phyloP scores from a whole-genome alignment of 2,113 vertebrate genomes.

The Lipophrys pholis region DNA sequence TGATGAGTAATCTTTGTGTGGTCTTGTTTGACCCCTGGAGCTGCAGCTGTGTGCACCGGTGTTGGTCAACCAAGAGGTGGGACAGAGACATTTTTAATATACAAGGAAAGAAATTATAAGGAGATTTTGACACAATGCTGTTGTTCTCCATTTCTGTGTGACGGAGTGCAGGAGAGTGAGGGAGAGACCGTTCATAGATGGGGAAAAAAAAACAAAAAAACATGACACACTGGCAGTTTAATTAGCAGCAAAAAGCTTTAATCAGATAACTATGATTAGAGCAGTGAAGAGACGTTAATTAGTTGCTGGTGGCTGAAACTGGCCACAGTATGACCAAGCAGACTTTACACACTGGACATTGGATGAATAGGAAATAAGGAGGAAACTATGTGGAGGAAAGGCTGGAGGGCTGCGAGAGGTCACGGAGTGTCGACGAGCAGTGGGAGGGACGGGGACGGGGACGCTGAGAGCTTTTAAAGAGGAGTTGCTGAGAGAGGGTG shows the following conservation, averaged over 20 bases:
- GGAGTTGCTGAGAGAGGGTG: background rate
- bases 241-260: slow-evolving; percentile 65
- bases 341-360: slow-evolving; percentile 20
- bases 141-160: background rate
- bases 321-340: slow-evolving; percentile 45
- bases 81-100: background rate
- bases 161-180: background rate
- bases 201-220: too few relatives aligned
- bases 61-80: slow-evolving; percentile 15
- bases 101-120: background rate
- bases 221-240: slow-evolving; percentile 49
- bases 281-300: slow-evolving; percentile 63
- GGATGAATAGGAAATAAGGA: slow-evolving; percentile 15
- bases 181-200: slow-evolving; percentile 7
- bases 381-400: background rate
- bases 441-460: slow-evolving; percentile 29
- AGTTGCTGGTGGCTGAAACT: slow-evolving; percentile 57
- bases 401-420: slow-evolving; percentile 44
- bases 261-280: slow-evolving; percentile 56
- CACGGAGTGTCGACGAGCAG: slow-evolving; percentile 44
- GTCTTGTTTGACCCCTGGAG: slow-evolving; percentile 26
- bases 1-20: slow-evolving; percentile 31
- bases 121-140: background rate
- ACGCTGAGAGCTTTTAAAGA: slow-evolving; percentile 49
- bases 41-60: slow-evolving; percentile 29